phyloP scores from a whole-genome alignment of 1,140 invertebrate genomes.

The Thaumetopoea pityocampa region DNA sequence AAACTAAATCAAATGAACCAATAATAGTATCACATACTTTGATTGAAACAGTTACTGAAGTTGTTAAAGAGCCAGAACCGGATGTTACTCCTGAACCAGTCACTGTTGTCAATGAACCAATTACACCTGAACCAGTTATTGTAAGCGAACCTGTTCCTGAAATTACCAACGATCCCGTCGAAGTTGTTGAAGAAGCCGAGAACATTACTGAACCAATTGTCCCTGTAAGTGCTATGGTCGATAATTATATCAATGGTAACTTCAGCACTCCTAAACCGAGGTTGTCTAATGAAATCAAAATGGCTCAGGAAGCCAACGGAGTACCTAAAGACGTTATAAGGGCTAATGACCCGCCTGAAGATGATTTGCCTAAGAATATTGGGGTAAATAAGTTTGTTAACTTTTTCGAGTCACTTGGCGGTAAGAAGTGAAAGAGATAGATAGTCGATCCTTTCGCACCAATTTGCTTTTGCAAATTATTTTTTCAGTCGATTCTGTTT shows the following conservation, averaged over 20 bases:
- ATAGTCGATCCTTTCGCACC: no score
- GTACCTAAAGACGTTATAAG: slow-evolving; percentile 61
- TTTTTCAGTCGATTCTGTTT: no score
- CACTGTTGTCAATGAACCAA: slow-evolving; percentile 7
- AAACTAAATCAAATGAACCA: slow-evolving; percentile 9
- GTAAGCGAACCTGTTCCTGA: slow-evolving; percentile 1
- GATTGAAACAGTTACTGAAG: slow-evolving; percentile 1
- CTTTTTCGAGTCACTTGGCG: slow-evolving; percentile 67
- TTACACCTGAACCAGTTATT: no score
- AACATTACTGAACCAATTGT: background rate
- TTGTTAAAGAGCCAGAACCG: background rate
- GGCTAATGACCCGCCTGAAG: slow-evolving; percentile 65
- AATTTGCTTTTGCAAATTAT: no score
- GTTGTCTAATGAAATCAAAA: slow-evolving; percentile 65
- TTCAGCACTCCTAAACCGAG: slow-evolving; percentile 33
- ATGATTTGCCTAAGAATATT: slow-evolving; percentile 69
- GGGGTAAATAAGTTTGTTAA: slow-evolving; percentile 69
- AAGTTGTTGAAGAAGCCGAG: background rate
- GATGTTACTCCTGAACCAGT: background rate
- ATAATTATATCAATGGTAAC: slow-evolving; percentile 30
- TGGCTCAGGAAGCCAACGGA: slow-evolving; percentile 47
- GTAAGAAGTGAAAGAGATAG: slow-evolving; percentile 65
- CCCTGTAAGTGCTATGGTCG: background rate
- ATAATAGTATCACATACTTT: no score
- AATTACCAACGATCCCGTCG: background rate